A percentile compares a stretch with the other conserved stretches of the same genome.
Conservation (phyloP, 2,113 vertebrate species). For the Puntigrus tetrazona region DNA sequence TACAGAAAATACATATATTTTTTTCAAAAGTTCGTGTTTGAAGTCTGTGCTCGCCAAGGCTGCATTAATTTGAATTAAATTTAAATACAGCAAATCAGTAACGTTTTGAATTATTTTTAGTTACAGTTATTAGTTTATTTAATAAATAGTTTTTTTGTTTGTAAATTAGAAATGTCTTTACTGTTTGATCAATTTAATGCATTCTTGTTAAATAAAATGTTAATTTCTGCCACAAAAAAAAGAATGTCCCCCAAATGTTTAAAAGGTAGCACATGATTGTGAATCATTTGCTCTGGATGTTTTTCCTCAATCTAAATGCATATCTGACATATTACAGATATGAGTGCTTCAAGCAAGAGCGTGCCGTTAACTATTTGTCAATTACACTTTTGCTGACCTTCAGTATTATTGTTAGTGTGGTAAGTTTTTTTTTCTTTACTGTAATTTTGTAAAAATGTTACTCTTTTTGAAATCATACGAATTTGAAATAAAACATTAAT, state of each 20-base stretch:
- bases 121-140: neutral
- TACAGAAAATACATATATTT: neutral
- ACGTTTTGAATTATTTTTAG: neutral
- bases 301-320: neutral
- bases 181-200: neutral
- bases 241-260: neutral
- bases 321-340: conserved; percentile 80
- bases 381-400: conserved; percentile 84
- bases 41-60: neutral
- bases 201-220: neutral
- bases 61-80: neutral
- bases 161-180: neutral
- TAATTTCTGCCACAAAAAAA: too few relatives aligned
- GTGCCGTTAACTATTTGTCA: conserved; percentile 82
- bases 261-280: neutral
- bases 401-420: conserved; percentile 89
- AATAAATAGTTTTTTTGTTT: neutral
- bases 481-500: neutral
- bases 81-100: neutral
- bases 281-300: neutral
- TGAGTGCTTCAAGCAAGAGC: conserved; percentile 94
- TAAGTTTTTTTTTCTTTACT: conserved; percentile 75
- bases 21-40: neutral
- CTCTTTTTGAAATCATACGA: too few relatives aligned
- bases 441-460: conserved; percentile 1